phyloP scores from a whole-genome alignment of 2,888 invertebrate genomes.

The Capitulum mitella region DNA sequence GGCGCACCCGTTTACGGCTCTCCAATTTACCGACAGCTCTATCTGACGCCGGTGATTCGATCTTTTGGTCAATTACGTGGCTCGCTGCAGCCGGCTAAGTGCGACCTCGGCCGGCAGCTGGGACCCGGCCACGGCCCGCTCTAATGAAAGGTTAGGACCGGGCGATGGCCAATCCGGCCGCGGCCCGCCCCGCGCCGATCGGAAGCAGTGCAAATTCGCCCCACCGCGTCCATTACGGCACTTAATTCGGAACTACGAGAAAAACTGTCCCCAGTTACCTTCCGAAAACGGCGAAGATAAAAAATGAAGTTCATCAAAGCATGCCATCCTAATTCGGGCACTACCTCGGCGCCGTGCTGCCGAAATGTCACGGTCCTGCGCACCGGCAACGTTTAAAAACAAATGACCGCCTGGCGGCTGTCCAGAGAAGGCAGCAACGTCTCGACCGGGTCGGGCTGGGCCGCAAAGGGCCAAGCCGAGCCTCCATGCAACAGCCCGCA shows the following conservation, averaged over 20 bases:
- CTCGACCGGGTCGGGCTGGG: not conserved
- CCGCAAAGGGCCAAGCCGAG: not conserved
- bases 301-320: not conserved
- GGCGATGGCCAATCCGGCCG: not conserved
- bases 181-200: not conserved
- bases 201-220: not conserved
- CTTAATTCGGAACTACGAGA: not conserved
- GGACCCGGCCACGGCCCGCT: not conserved
- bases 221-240: not conserved
- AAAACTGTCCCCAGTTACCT: not conserved
- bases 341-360: not conserved
- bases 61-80: not conserved
- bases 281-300: not conserved
- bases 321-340: not conserved
- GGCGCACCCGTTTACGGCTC: not conserved
- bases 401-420: not conserved
- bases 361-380: not conserved
- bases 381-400: constrained; percentile 12
- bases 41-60: not conserved
- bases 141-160: not conserved
- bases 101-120: not conserved
- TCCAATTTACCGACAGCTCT: not conserved
- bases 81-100: constrained; percentile 4
- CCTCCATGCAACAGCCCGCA: not conserved
- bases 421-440: not conserved